A percentile compares a stretch with the other conserved stretches of the same genome.
Evolutionary conservation across 2,888 invertebrate species (phyloP).

Genomic region (Macaria liturata): DNA sequence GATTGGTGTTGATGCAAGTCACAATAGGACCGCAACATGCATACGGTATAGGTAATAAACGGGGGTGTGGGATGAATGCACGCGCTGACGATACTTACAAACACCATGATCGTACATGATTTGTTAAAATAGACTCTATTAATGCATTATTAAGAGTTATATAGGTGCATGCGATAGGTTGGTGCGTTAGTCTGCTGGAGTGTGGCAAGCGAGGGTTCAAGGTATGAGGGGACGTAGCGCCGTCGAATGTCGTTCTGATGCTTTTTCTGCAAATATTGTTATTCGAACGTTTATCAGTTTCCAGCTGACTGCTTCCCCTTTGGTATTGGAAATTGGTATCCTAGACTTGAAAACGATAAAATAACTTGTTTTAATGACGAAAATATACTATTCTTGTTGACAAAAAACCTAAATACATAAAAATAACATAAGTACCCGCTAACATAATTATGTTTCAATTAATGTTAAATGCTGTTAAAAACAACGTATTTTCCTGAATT

Average conservation of each 20-base stretch:
- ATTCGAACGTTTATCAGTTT: conserved; percentile 61
- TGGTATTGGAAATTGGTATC: conserved; percentile 22
- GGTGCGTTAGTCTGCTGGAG: conserved; percentile 63
- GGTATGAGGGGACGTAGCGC: conserved; percentile 65
- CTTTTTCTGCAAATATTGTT: conserved; percentile 58
- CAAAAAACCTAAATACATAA: no score
- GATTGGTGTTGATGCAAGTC: conserved; percentile 69
- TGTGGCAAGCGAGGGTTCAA: conserved; percentile 66
- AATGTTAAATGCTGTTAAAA: no score
- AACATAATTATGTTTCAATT: no score
- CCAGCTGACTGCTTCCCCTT: conserved; percentile 48
- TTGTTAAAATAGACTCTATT: conserved; percentile 51
- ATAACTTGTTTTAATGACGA: no score
- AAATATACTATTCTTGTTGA: no score
- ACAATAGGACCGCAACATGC: conserved; percentile 76
- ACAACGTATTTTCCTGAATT: no score
- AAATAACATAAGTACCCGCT: no score
- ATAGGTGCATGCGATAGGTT: conserved; percentile 39
- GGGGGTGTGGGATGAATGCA: conserved; percentile 76
- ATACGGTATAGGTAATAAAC: conserved; percentile 75
- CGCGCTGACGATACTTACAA: conserved; percentile 55
- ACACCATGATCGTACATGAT: conserved; percentile 28
- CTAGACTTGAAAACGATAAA: background rate
- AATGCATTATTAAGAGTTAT: conserved; percentile 41
- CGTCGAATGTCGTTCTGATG: conserved; percentile 55